phyloP scores from a whole-genome alignment of 2,888 invertebrate genomes.

The Tinea trinotella region DNA sequence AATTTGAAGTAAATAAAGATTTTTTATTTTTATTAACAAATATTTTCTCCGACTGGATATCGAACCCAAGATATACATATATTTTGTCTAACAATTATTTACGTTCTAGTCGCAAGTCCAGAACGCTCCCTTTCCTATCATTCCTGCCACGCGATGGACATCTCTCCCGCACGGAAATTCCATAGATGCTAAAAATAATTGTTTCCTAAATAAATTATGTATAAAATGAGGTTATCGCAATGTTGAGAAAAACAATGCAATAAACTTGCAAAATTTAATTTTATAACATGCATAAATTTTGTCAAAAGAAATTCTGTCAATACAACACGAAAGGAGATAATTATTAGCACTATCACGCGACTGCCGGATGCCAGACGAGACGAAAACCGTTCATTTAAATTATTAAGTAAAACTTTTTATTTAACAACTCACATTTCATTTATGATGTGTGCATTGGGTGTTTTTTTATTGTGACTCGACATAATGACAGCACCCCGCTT shows the following conservation, averaged over 20 bases:
- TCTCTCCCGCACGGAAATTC: too few relatives aligned
- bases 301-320: constrained; percentile 16
- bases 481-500: too few relatives aligned
- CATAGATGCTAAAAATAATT: too few relatives aligned
- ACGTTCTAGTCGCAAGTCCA: too few relatives aligned
- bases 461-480: too few relatives aligned
- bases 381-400: not conserved
- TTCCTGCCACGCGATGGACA: too few relatives aligned
- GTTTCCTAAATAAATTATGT: not conserved
- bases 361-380: constrained; percentile 6
- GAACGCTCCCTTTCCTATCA: too few relatives aligned
- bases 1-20: too few relatives aligned
- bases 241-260: not conserved
- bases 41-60: too few relatives aligned
- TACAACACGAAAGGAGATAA: constrained; percentile 10
- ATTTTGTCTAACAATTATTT: too few relatives aligned
- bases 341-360: constrained; percentile 17
- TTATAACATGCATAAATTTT: constrained; percentile 6
- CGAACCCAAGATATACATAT: too few relatives aligned
- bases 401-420: not conserved
- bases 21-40: too few relatives aligned
- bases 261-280: constrained; percentile 14
- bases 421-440: constrained; percentile 1
- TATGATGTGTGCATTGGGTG: not conserved
- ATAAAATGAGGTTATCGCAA: constrained; percentile 2